These are phyloP conservation scores for Tretioscincus oriximinensis DNA, from an alignment of 2,113 vertebrate species.

Conservation along the genomic window DNA sequence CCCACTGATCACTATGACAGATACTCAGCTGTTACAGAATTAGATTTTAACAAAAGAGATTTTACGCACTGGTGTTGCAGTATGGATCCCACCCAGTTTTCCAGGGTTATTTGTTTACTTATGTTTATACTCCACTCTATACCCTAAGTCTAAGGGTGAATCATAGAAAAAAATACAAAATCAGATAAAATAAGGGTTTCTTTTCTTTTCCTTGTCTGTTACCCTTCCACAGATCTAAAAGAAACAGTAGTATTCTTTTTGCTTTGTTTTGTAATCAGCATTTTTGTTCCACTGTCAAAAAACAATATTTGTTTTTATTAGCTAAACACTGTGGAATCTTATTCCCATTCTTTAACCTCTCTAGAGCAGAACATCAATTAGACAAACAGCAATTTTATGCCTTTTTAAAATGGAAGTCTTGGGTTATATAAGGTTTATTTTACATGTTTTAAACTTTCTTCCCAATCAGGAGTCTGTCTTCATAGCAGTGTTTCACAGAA, in stretches of 20 bases:
- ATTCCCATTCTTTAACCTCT: conserved; percentile 13
- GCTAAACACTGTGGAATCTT: background rate
- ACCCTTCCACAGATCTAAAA: background rate
- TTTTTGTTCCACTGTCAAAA: background rate
- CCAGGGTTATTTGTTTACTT: background rate
- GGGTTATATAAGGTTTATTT: background rate
- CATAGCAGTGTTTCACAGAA: background rate
- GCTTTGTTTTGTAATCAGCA: conserved; percentile 1
- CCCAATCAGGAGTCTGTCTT: background rate
- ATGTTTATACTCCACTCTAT: too few species aligned
- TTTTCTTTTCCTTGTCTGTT: background rate
- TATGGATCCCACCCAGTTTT: background rate
- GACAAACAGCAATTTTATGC: background rate
- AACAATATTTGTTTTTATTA: conserved; percentile 21
- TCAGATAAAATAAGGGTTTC: background rate
- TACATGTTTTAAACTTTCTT: background rate
- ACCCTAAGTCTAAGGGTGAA: too few species aligned
- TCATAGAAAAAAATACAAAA: too few species aligned
- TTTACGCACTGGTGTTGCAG: background rate
- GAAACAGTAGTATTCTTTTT: background rate
- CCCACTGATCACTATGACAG: conserved; percentile 35
- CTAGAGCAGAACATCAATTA: background rate
- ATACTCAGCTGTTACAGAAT: conserved; percentile 12
- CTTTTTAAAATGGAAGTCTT: background rate
- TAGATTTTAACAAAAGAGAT: conserved; percentile 30